These are phyloP conservation scores for Poeciliopsis retropinna DNA, from an alignment of 2,113 vertebrate genomes.

Conservation along the genomic window DNA sequence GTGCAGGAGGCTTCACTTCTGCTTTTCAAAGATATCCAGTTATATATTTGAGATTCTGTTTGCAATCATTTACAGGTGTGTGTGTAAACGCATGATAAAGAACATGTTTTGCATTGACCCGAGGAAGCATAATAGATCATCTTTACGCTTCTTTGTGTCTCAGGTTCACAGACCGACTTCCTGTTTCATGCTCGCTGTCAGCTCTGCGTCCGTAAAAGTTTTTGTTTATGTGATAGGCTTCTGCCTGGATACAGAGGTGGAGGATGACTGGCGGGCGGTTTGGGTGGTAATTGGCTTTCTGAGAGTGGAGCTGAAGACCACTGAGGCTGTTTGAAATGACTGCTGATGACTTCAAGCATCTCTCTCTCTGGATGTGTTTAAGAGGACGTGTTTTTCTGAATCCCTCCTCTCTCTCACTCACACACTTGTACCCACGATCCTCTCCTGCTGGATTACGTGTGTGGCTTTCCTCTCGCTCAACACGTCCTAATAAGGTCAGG, in stretches of 20 bases:
- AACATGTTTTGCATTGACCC: no score
- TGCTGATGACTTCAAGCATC: constrained; percentile 5
- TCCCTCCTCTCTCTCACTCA: not conserved
- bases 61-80: no score
- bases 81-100: no score
- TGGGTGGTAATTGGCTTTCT: constrained; percentile 43
- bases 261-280: not conserved
- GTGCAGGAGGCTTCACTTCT: no score
- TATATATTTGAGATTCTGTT: no score
- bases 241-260: constrained; percentile 44
- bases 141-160: not conserved
- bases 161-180: not conserved
- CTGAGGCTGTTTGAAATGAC: constrained; percentile 24
- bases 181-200: no score
- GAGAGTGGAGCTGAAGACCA: constrained; percentile 15
- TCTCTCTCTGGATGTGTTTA: constrained; percentile 9
- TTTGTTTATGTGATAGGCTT: not conserved
- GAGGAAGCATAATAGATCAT: no score
- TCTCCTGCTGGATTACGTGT: not conserved
- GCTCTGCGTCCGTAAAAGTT: constrained; percentile 6
- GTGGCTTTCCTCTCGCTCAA: constrained; percentile 1
- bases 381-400: not conserved
- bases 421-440: not conserved
- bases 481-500: constrained; percentile 42
- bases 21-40: no score